phyloP scores from a whole-genome alignment of 2,888 invertebrate species.

The Volucella bombylans region DNA sequence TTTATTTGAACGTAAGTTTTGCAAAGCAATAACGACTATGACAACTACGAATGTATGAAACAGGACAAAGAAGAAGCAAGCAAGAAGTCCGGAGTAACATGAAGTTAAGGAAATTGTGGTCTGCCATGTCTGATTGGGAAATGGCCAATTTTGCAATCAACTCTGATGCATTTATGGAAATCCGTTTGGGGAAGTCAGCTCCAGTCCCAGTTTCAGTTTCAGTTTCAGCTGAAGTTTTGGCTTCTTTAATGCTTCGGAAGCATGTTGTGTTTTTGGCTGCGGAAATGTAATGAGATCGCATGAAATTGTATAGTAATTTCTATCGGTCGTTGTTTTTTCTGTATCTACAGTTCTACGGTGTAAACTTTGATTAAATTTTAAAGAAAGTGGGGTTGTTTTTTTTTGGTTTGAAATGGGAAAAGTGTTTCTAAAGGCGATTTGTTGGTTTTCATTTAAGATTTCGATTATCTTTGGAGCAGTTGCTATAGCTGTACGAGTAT shows the following conservation, averaged over 20 bases:
- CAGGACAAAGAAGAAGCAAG: constrained; percentile 1
- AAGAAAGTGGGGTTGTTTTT: too few relatives aligned
- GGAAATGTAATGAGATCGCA: constrained; percentile 39
- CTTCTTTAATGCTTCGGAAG: constrained; percentile 48
- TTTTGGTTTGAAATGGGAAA: too few relatives aligned
- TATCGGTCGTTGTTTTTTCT: constrained; percentile 1
- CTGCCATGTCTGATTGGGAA: constrained; percentile 72
- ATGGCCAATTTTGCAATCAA: constrained; percentile 73
- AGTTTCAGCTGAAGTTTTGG: neutral
- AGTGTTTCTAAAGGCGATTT: too few relatives aligned
- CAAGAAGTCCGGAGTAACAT: constrained; percentile 25
- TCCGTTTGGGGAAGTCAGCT: constrained; percentile 66
- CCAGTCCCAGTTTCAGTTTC: constrained; percentile 1
- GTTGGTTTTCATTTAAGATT: too few relatives aligned
- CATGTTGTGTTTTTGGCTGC: constrained; percentile 32
- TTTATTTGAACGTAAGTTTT: constrained; percentile 66
- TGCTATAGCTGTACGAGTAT: too few relatives aligned
- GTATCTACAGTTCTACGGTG: too few relatives aligned
- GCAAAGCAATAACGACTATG: constrained; percentile 48
- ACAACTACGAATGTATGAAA: constrained; percentile 24
- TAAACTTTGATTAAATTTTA: too few relatives aligned
- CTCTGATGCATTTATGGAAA: constrained; percentile 72
- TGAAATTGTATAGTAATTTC: constrained; percentile 25
- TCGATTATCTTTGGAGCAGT: too few relatives aligned
- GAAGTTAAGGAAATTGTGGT: constrained; percentile 70